Percentiles rank a stretch among this genome's conserved stretches.
These are phyloP conservation scores for Pseudopipra pipra DNA, from an alignment of 2,113 vertebrate genomes.

Conservation along the genomic window DNA sequence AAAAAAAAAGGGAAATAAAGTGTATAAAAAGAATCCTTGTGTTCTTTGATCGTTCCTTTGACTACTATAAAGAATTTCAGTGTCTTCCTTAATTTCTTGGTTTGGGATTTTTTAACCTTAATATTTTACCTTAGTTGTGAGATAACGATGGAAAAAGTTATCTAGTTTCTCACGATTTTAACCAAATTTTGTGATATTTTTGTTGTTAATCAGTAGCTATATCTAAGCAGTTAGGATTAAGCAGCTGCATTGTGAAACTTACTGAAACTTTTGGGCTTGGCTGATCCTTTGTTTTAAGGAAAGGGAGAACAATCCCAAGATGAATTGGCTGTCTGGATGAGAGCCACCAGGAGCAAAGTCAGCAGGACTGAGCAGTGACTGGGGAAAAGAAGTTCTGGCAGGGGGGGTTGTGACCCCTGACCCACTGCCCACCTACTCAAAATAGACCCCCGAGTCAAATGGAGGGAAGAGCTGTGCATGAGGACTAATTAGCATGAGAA, in stretches of 20 bases:
- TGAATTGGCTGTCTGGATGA: not conserved
- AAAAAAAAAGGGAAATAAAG: not conserved
- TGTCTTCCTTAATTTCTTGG: not conserved
- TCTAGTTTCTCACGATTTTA: not conserved
- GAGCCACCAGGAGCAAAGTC: not conserved
- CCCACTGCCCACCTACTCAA: not conserved
- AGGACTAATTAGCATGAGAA: not conserved
- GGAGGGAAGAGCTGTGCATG: not conserved
- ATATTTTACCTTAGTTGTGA: not conserved
- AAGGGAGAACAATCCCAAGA: not conserved
- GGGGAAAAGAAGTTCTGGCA: not conserved
- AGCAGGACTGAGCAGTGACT: not conserved
- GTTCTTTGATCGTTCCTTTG: not conserved
- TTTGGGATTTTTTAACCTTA: not conserved
- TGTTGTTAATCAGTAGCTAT: not conserved
- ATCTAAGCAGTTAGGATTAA: not conserved
- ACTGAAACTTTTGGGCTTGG: not conserved
- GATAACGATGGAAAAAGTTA: not conserved
- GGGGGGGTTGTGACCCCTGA: not conserved
- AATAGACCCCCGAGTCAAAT: accelerated
- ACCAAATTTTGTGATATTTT: not conserved
- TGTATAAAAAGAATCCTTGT: not conserved
- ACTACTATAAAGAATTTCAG: not conserved
- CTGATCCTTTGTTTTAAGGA: not conserved
- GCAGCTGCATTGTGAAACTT: not conserved